phyloP scores from a whole-genome alignment of 2,888 invertebrate species.

The Drosophila greeni region DNA sequence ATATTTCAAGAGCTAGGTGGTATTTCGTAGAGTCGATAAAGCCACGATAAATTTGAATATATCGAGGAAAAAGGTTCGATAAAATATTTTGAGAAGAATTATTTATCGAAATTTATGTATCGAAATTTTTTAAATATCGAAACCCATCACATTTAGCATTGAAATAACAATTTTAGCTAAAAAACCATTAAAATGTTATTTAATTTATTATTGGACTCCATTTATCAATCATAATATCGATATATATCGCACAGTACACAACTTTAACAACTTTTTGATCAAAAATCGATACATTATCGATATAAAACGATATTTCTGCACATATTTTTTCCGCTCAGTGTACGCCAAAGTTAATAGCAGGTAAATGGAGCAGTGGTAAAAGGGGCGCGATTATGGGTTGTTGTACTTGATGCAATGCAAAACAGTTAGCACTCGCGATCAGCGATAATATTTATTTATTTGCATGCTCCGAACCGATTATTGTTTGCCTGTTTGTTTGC shows the following conservation, averaged over 20 bases:
- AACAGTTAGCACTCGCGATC: constrained; percentile 30
- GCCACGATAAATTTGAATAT: not conserved
- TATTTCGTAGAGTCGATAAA: not conserved
- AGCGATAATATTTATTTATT: constrained; percentile 39
- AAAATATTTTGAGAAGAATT: not conserved
- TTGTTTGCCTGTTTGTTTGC: constrained; percentile 16
- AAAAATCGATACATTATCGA: not conserved
- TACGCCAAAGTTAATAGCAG: not conserved
- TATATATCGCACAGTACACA: not conserved
- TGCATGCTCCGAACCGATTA: constrained; percentile 1
- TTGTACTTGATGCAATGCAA: constrained; percentile 21
- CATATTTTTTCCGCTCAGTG: constrained; percentile 2
- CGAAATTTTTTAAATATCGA: not conserved
- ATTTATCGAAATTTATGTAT: not conserved
- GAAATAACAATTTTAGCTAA: not conserved
- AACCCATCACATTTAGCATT: not conserved
- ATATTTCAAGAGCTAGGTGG: not conserved
- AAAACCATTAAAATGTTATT: not conserved
- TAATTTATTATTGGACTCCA: not conserved
- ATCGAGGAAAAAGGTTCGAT: not conserved
- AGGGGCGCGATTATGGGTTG: constrained; percentile 27
- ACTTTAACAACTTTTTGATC: not conserved
- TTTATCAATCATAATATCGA: not conserved
- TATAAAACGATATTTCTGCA: not conserved
- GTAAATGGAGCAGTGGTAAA: constrained; percentile 14